Evolutionary conservation across 2,113 vertebrate species (phyloP), one percentile per base, ranked within the genome.

Genomic region (Delphinus delphis): DNA sequence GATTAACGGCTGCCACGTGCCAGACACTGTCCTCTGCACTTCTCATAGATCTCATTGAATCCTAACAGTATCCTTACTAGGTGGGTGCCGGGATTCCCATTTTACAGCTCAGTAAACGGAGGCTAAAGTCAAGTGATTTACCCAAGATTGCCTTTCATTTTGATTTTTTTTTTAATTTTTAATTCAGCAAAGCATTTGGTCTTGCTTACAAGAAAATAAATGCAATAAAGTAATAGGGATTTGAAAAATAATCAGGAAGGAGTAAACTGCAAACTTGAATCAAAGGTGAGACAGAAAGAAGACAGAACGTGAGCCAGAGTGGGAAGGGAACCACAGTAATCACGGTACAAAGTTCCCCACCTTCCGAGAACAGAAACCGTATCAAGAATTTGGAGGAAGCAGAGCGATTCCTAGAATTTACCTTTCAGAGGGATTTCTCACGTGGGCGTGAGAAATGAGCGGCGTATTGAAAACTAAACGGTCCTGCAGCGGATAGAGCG

Each of bases 1-100:
- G 7, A 21, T 31, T 13, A 18, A 41, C 36, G 36, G 71, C 44
- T 38, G 36, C 50, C 14, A 0, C 2, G 0, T n/a, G 23, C n/a
- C 74, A 6, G 15, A 44, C 5, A 7, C 8, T n/a, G 1, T 9
- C 65, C 44, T 90, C 70, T 38, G 25, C 41, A 7, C 68, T n/a
- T 73, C 41, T 31, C 14, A 6, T 50, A 23, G 12, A 1, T 82
- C 33, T 38, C 13, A 4, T 26, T n/a, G 23, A 58, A n/a, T 8
- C 41, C 31, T 47, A 6, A 14, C 0, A 1, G 12, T 13, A 3
- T 7, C 38, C 21, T 68, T 33, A 4, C 13, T 10, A 13, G 26
- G 0, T 21, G 20, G 44, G 13, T 4, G 0, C 8, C 26, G 5
- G 6, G 55, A 1, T 71, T 33, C 47, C 67, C 26, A 5, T 58